A percentile compares a stretch with the other conserved stretches of the same genome.
These are phyloP conservation scores for Cossypha niveicapilla DNA, from an alignment of 2,797 vertebrate species.

Conservation along the genomic window DNA sequence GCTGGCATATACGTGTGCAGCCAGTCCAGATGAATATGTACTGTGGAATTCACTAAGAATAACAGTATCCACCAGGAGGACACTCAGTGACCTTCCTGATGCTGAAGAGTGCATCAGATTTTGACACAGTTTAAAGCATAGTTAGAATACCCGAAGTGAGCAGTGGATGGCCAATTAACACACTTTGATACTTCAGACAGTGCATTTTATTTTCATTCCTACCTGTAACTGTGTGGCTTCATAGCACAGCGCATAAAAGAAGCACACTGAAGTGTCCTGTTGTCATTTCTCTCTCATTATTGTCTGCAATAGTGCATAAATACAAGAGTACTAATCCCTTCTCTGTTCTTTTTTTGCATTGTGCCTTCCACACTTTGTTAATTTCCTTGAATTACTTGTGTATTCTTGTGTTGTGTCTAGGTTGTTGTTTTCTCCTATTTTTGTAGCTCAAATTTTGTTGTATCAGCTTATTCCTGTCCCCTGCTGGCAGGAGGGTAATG, in stretches of 20 bases:
- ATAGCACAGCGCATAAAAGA: background rate
- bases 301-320: background rate
- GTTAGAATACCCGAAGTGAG: background rate
- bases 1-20: rapidly evolving
- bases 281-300: background rate
- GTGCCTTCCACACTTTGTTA: background rate
- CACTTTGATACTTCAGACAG: background rate
- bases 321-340: background rate
- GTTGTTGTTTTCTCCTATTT: background rate
- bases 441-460: background rate
- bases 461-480: background rate
- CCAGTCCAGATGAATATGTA: background rate
- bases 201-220: background rate
- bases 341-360: background rate
- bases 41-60: background rate
- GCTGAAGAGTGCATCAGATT: background rate
- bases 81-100: background rate
- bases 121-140: background rate
- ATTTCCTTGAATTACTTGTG: background rate
- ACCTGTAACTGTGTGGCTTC: background rate
- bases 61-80: background rate
- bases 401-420: rapidly evolving
- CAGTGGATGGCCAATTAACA: background rate
- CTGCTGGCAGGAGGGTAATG: background rate
- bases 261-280: background rate